phyloP scores from a whole-genome alignment of 2,113 vertebrate genomes.

The Procavia capensis region DNA sequence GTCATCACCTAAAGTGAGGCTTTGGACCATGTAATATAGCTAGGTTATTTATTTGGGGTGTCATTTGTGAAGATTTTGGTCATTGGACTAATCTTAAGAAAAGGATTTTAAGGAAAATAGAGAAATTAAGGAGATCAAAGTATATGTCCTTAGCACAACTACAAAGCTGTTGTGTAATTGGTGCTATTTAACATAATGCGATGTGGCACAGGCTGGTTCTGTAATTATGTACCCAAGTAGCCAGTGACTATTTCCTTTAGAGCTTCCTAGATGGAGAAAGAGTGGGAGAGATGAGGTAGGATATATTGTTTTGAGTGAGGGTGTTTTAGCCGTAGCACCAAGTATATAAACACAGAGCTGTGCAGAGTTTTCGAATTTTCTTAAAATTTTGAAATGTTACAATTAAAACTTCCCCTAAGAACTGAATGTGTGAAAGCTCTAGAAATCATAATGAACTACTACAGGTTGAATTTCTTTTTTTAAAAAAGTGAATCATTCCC shows the following conservation, averaged over 20 bases:
- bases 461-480: background rate
- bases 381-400: background rate
- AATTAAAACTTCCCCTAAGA: background rate
- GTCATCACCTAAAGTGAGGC: background rate
- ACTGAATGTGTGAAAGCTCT: background rate
- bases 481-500: background rate
- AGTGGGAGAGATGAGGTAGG: rapidly evolving
- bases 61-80: background rate
- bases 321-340: background rate
- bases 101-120: background rate
- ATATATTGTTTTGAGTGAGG: background rate
- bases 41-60: background rate
- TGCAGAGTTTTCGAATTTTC: background rate
- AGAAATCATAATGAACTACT: background rate
- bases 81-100: background rate
- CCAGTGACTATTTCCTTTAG: background rate
- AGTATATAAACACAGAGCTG: background rate
- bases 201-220: background rate
- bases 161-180: background rate
- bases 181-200: background rate
- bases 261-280: background rate
- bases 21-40: background rate
- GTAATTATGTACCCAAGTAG: background rate
- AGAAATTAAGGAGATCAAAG: background rate
- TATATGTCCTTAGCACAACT: background rate